phyloP scores from a whole-genome alignment of 1,140 invertebrate genomes.

The Micrasema longulum region DNA sequence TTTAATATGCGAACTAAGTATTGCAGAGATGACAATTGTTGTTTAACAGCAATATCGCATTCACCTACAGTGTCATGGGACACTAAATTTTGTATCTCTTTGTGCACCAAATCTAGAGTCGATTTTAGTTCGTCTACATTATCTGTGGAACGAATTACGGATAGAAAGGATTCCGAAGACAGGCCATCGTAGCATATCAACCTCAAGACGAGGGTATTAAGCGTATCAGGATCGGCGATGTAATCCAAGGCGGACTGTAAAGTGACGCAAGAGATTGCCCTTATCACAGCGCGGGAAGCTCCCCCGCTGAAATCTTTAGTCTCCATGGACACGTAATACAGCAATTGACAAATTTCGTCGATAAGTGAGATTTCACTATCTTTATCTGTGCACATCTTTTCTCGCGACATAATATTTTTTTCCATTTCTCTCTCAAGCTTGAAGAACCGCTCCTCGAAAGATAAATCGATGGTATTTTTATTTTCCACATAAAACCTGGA shows the following conservation, averaged over 20 bases:
- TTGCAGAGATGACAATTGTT: constrained; percentile 61
- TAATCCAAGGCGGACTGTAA: constrained; percentile 84
- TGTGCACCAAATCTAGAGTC: constrained; percentile 81
- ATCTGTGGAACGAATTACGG: constrained; percentile 81
- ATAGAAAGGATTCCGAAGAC: constrained; percentile 85
- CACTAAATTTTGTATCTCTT: constrained; percentile 83
- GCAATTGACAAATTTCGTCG: constrained; percentile 84
- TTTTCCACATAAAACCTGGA: constrained; percentile 63
- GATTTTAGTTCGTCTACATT: constrained; percentile 84
- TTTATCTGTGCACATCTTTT: constrained; percentile 74
- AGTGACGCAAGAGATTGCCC: constrained; percentile 83
- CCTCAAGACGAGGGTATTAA: constrained; percentile 93
- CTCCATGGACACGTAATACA: constrained; percentile 87
- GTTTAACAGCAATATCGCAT: constrained; percentile 83
- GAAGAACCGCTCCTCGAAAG: constrained; percentile 85
- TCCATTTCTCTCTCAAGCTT: constrained; percentile 90
- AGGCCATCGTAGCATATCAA: constrained; percentile 84
- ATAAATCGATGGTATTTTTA: constrained; percentile 60
- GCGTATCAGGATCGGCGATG: constrained; percentile 93
- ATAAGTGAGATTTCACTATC: constrained; percentile 82
- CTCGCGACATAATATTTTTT: constrained; percentile 76
- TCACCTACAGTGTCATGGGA: constrained; percentile 87
- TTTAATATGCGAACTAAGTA: constrained; percentile 80
- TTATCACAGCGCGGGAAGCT: constrained; percentile 79
- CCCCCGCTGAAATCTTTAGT: constrained; percentile 89